Percentiles rank a stretch among this genome's conserved stretches.
Evolutionary conservation across 2,797 vertebrate genomes (phyloP).

Genomic region (Ambastaia sidthimunki): DNA sequence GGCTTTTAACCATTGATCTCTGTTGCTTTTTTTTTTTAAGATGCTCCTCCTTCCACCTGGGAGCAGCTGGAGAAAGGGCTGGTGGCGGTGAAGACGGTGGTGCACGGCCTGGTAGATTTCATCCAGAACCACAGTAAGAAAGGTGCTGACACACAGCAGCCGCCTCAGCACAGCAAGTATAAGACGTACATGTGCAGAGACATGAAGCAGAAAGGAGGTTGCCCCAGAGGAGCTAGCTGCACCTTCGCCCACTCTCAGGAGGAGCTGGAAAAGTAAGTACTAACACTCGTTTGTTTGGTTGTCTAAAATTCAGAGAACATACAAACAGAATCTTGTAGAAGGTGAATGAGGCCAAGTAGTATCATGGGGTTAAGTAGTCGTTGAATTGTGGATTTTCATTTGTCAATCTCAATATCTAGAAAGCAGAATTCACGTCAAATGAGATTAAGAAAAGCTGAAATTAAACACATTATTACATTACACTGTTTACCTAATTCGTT

Average conservation of each 20-base stretch:
- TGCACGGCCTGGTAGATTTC: slow-evolving; percentile 98
- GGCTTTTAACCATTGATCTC: background rate
- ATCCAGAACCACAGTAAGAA: slow-evolving; percentile 99
- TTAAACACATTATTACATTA: too few species aligned
- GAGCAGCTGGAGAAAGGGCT: slow-evolving; percentile 96
- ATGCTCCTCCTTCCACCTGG: slow-evolving; percentile 96
- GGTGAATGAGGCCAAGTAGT: too few species aligned
- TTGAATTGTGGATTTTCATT: background rate
- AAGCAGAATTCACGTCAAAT: background rate
- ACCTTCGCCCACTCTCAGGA: slow-evolving; percentile 99
- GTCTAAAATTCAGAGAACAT: background rate
- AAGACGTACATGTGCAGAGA: slow-evolving; percentile 99
- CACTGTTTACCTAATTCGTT: too few species aligned
- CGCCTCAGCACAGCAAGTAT: slow-evolving; percentile 98
- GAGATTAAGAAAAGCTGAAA: background rate
- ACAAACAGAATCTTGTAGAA: too few species aligned
- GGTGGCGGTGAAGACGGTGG: slow-evolving; percentile 96
- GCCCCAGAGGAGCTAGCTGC: slow-evolving; percentile 96
- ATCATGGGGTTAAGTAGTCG: too few species aligned
- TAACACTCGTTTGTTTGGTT: background rate
- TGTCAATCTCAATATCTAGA: background rate
- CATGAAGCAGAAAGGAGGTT: slow-evolving; percentile 98
- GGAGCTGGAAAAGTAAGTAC: slow-evolving; percentile 96
- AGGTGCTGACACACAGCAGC: slow-evolving; percentile 95
- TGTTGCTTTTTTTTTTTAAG: slow-evolving; percentile 67